Base-by-base conservation (phyloP, 2,113 vertebrate species). In the Coptodon bakossiorum region DNA sequence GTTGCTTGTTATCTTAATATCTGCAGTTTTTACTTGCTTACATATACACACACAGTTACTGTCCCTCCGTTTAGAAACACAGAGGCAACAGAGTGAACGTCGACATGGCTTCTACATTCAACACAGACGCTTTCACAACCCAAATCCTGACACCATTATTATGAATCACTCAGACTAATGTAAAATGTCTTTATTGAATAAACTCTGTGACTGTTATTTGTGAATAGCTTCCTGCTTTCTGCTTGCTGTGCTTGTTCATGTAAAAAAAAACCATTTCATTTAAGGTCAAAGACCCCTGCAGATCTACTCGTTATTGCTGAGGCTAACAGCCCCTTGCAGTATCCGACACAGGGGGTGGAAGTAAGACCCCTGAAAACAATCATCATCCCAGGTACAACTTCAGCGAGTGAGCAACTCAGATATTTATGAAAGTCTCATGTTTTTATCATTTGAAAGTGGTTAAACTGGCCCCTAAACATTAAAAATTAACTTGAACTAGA, bases 251-350 rank as follows among this genome's bases (percentile, higher is more conserved):
- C 27, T 3, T 63, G 59, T 17, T 89, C 9, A 87, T 76, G 10
- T 59, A 45, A 73, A 73, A 45, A 73, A 45, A 73, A 16, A 45
- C 5, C 10, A 2, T 81, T 43, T 27, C 29, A 38, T 57, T 61
- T 63, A 80, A 98, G 98, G 92, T 95, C 93, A 61, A 96, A 95
- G 63, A 96, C 96, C 3, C 94, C 97, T 12, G 95, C 96, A 31
- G 97, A 98, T 84, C 92, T 95, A 29, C 95, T 99, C 76, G 96
- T 98, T 29, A 92, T 98, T 53, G 97, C 97, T 31, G 96, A 97
- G 79, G 97, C 98, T 73, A 98, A 99, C 93, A 98, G 89, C 80
- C 98, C 98, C 6, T 95, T 98, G 54, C 97, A 98, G 89, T 99
- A 97, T 85, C 98, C 98, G 2, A 95, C 96, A 5, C 98, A 98